Base-by-base conservation (phyloP, 2,113 vertebrate species). In the Numida meleagris region DNA sequence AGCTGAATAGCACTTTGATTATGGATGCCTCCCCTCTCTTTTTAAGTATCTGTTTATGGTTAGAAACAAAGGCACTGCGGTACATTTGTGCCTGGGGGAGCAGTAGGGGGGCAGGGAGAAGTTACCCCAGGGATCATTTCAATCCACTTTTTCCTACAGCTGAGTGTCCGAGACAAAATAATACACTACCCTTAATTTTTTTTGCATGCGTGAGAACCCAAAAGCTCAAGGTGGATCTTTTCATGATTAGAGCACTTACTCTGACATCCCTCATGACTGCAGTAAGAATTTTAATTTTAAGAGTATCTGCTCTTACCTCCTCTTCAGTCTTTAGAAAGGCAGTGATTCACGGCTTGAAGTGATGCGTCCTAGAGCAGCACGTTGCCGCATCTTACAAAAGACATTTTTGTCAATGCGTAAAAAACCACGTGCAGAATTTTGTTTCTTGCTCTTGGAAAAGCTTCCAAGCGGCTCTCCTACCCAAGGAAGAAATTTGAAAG, bases 341-440 rank as follows among this genome's bases (percentile, higher is more conserved):
- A 5, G 14, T 77, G 82, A 96, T 90, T 93, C 91, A 96, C 68
- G 86, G 43, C 86, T 90, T 88, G 36, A 83, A 61, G 82, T 45
- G 20, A 43, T 1, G 0, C 20, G 90, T 92, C 89, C 71, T 81
- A 90, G 86, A 84, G 38, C 58, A 86, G 24, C 1, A 10, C 27
- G 5, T 12, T 77, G 55, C 62, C 89, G 42, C 10, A 50, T 90
- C 89, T 92, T 88, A 73, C n/a, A 50, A 82, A 87, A 89, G 65
- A 17, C 57, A 42, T 87, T 90, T 96, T 94, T 94, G 91, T 84
- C 83, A 96, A 76, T 27, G 42, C 25, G 40, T 82, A 90, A 50
- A 63, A 88, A 88, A 59, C 71, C 3, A 86, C 74, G 59, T 77
- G 33, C 82, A 95, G 85, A 71, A 94, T 50, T 86, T 70, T 67